Evolutionary conservation across 1,140 invertebrate species (phyloP), one percentile per base, ranked within the genome.

Genomic region (Marisa cornuarietis): DNA sequence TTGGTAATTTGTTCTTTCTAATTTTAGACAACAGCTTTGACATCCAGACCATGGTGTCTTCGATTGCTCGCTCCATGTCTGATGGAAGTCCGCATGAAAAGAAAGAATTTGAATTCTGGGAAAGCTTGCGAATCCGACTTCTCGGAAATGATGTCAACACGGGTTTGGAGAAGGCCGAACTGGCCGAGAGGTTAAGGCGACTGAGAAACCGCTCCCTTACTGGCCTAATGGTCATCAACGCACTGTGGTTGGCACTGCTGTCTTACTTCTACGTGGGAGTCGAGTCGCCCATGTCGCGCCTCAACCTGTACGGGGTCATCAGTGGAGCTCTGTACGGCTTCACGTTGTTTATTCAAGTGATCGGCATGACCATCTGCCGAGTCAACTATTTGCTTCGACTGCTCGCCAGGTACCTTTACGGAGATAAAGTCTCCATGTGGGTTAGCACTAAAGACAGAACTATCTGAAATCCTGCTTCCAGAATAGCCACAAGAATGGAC

Each of bases 321-420:
- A 83, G 82, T 76, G 85, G 84, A 5, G 84, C 85, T n/a, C 79
- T 86, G 31, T 86, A 86, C 72, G 85, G 85, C 7, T 83, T 86
- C 65, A 84, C 83, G 0, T 65, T 86, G 20, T 63, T 82, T 14
- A 84, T 86, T 49, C 85, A 86, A 65, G 72, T 86, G 0, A 49
- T 86, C 16, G 85, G 85, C 9, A 66, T 86, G 65, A 85, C 84
- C 18, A 80, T 78, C 6, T 79, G 80, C 26, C 71, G 85, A 16
- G 54, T 84, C 20, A 51, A 85, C 16, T 76, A 80, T 49, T 52
- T 84, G 22, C 78, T 86, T 10, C 72, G 69, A 62, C 76, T 71
- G 52, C 20, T 84, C 26, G 84, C 84, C 24, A 69, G 74, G 31
- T 81, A 65, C 66, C 18, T 85, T 24, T 83, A 80, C 69, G 83